phyloP scores from a whole-genome alignment of 2,888 invertebrate genomes.

The Drosophila kambysellisi region DNA sequence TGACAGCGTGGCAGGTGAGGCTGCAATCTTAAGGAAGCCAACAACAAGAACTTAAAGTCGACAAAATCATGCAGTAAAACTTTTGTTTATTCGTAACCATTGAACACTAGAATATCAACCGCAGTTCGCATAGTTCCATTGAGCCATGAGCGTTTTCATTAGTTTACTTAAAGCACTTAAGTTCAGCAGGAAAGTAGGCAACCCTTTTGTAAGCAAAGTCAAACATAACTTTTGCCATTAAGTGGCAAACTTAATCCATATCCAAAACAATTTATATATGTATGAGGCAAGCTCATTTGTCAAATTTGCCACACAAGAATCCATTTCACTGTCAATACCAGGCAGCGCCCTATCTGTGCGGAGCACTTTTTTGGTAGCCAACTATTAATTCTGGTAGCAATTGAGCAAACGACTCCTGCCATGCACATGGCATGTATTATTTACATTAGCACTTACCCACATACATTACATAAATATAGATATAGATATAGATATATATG shows the following conservation, averaged over 20 bases:
- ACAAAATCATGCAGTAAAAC: slow-evolving; percentile 10
- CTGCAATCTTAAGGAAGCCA: slow-evolving; percentile 20
- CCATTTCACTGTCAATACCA: slow-evolving; percentile 5
- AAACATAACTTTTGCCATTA: slow-evolving; percentile 7
- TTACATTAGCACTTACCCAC: slow-evolving; percentile 12
- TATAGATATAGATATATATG: no score
- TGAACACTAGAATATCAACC: slow-evolving; percentile 12
- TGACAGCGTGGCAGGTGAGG: slow-evolving; percentile 19
- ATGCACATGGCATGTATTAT: slow-evolving; percentile 36
- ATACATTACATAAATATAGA: not conserved
- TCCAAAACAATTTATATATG: slow-evolving; percentile 25
- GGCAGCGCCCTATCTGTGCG: slow-evolving; percentile 42
- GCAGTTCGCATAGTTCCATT: not conserved
- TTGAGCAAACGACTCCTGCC: slow-evolving; percentile 60
- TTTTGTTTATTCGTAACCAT: slow-evolving; percentile 2
- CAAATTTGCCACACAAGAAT: slow-evolving; percentile 38
- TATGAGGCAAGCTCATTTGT: slow-evolving; percentile 54
- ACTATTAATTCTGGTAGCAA: slow-evolving; percentile 53
- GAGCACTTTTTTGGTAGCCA: slow-evolving; percentile 62
- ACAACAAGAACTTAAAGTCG: slow-evolving; percentile 26
- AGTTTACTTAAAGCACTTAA: not conserved
- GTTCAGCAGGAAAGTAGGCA: slow-evolving; percentile 48
- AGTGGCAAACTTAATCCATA: slow-evolving; percentile 1
- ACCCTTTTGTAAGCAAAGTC: slow-evolving; percentile 19
- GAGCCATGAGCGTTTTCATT: not conserved